Base-by-base conservation (phyloP, 2,113 vertebrate genomes). In the Polypterus senegalus region DNA sequence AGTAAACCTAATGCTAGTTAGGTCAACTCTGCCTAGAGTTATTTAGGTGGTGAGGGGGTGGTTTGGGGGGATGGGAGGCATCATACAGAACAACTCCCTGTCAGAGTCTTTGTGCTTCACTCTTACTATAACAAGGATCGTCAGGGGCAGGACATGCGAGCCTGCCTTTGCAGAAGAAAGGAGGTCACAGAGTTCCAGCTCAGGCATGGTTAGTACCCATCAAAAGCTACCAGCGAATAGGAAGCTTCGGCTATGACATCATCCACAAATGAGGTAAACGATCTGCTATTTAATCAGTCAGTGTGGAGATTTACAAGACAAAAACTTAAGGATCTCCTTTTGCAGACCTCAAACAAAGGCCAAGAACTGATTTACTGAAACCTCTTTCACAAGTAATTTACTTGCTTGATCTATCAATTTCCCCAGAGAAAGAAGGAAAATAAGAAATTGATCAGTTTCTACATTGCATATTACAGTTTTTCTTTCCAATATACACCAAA, bases 211-310 rank as follows among this genome's bases (percentile, higher is more conserved):
- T 67, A 70, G 70, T 66, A 64, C 63, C 67, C 73, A 64, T 67
- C 62, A 74, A 69, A 65, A 75, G 68, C 62, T 58, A 48, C 66
- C 64, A 75, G 68, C 68, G 68, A 81, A 79, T 75, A 46, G 65
- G 58, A 71, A 65, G 48, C 57, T 69, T 48, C 54, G 57, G 65
- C 63, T 47, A 70, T 78, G 75, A 79, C 71, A 74, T 80, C 77
- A 78, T 70, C 73, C 59, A 64, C 71, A 68, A 69, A 67, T 67
- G 61, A 73, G 73, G 76, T 70, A 65, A 71, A 75, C 62, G 60
- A 65, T 73, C 73, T 67, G 66, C 68, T 75, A 61, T 76, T 77
- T 73, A 79, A 75, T 78, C 74, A 76, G 67, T 67, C 66, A 54
- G 49, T 46, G 47, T 48, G 62, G 68, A 69, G 64, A 67, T 63